Percentiles rank a stretch among this genome's conserved stretches.
Conservation (phyloP, 2,113 vertebrate genomes). For the Tragelaphus imberbis region DNA sequence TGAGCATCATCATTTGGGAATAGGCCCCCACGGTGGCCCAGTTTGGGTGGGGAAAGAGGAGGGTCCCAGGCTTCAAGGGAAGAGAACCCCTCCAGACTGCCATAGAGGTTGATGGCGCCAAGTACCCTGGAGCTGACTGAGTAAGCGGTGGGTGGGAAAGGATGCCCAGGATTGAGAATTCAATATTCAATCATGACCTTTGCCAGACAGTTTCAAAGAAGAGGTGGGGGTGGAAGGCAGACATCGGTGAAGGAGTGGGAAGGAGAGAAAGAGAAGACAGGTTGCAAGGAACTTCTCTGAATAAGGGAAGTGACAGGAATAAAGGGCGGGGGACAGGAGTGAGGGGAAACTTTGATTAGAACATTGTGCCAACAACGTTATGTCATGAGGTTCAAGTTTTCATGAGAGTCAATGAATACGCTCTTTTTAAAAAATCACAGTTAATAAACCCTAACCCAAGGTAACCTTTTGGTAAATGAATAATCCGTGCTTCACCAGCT, state of each 20-base stretch:
- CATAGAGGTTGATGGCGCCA: rapidly evolving
- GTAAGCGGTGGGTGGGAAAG: not conserved
- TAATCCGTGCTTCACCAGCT: not conserved
- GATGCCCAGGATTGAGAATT: not conserved
- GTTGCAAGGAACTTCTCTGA: not conserved
- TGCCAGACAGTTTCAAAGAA: conserved; percentile 9
- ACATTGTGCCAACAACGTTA: not conserved
- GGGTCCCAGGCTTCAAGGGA: not conserved
- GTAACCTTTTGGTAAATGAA: not conserved
- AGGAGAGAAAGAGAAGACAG: not conserved
- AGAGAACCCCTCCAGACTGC: not conserved
- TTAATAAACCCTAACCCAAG: not conserved
- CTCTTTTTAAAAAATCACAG: not conserved
- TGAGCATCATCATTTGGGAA: not conserved
- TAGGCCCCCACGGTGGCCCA: not conserved
- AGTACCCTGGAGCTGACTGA: not conserved
- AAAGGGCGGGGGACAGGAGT: not conserved
- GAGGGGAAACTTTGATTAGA: not conserved
- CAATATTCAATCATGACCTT: not conserved
- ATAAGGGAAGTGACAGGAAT: not conserved
- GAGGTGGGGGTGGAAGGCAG: not conserved
- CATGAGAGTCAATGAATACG: not conserved
- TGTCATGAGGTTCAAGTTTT: not conserved
- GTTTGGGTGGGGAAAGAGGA: not conserved
- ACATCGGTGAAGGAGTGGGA: not conserved